Evolutionary conservation across 2,797 vertebrate species (phyloP).

Genomic region (Cyprinodon diabolis): DNA sequence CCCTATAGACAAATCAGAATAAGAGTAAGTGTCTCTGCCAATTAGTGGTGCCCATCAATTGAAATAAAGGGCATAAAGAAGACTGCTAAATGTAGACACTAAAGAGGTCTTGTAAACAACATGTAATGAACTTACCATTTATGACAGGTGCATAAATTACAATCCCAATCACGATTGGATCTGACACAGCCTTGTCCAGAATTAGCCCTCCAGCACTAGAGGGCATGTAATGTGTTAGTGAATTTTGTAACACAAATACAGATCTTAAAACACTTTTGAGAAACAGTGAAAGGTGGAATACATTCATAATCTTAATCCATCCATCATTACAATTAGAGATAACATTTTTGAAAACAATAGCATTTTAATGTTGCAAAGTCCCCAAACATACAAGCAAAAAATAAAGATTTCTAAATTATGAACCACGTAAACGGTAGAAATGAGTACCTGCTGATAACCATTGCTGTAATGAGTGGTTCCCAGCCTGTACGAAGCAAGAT

Average conservation of each 20-base stretch:
- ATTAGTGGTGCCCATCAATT: too few species aligned
- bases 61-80: too few species aligned
- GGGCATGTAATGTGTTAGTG: not conserved
- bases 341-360: not conserved
- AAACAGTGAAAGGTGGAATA: not conserved
- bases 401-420: not conserved
- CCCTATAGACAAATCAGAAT: too few species aligned
- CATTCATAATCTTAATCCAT: not conserved
- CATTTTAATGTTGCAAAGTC: not conserved
- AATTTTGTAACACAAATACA: not conserved
- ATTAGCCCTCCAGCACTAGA: conserved; percentile 94
- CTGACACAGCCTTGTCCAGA: conserved; percentile 91
- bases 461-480: conserved; percentile 94
- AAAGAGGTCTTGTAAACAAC: not conserved
- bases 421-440: not conserved
- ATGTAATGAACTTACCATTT: conserved; percentile 85
- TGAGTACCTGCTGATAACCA: conserved; percentile 92
- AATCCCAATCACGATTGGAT: conserved; percentile 91
- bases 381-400: not conserved
- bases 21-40: too few species aligned
- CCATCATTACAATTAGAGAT: not conserved
- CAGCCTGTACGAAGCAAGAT: conserved; percentile 91
- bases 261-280: not conserved
- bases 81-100: not conserved
- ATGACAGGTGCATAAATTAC: conserved; percentile 94